Evolutionary conservation across 2,888 invertebrate genomes (phyloP).

Genomic region (Tryphoninae sp.): DNA sequence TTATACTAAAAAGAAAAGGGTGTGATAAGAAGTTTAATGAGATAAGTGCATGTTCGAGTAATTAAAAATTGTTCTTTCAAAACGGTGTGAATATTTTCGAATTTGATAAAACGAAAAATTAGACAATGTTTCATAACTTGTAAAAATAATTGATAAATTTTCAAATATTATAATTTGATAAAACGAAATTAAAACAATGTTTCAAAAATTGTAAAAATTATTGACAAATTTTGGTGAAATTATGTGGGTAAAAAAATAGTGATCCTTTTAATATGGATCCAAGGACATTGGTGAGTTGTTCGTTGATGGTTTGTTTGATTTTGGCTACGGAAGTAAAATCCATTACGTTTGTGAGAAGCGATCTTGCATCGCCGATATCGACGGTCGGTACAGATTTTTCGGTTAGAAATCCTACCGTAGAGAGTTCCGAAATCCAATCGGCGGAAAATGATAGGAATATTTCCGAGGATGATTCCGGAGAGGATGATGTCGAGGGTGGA

Average conservation of each 20-base stretch:
- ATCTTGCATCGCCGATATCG: not conserved
- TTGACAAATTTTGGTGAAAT: too few species aligned
- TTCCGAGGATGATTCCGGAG: slow-evolving; percentile 24
- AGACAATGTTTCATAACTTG: too few species aligned
- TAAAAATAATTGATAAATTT: too few species aligned
- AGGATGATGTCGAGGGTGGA: slow-evolving; percentile 63
- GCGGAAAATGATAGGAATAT: slow-evolving; percentile 26
- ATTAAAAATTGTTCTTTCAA: too few species aligned
- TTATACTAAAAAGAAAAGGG: not conserved
- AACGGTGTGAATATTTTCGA: too few species aligned
- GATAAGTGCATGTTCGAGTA: not conserved
- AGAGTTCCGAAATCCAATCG: slow-evolving; percentile 12
- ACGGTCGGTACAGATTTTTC: slow-evolving; percentile 10
- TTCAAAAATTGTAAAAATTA: too few species aligned
- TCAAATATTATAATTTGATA: too few species aligned
- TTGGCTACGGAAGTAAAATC: slow-evolving; percentile 55
- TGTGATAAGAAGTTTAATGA: not conserved
- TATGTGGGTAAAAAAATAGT: slow-evolving; percentile 47
- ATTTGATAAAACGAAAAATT: too few species aligned
- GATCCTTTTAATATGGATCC: slow-evolving; percentile 48
- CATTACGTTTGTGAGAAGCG: slow-evolving; percentile 21
- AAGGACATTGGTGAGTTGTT: slow-evolving; percentile 50
- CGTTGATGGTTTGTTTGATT: slow-evolving; percentile 51
- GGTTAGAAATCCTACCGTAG: not conserved
- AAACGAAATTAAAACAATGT: too few species aligned